phyloP scores from a whole-genome alignment of 2,888 invertebrate genomes.

The Hydropsyche betteni region DNA sequence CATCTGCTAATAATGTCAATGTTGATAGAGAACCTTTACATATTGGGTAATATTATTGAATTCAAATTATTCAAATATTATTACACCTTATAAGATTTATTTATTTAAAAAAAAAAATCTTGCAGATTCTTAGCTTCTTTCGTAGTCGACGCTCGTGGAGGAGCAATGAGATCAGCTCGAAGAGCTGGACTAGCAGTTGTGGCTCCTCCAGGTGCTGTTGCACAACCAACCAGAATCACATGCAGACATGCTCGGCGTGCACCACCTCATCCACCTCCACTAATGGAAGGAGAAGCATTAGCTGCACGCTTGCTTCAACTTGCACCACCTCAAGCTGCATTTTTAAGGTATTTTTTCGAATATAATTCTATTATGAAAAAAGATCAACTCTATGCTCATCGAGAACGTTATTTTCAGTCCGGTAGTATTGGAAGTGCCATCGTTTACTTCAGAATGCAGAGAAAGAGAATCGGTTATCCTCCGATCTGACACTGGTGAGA shows the following conservation, averaged over 20 bases:
- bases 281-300: constrained; percentile 98
- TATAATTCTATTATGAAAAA: constrained; percentile 47
- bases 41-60: constrained; percentile 58
- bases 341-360: constrained; percentile 79
- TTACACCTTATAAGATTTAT: not conserved
- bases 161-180: constrained; percentile 98
- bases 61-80: not conserved
- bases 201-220: constrained; percentile 94
- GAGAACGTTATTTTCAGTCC: constrained; percentile 69
- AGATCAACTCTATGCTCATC: constrained; percentile 10
- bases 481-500: constrained; percentile 97
- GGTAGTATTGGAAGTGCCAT: constrained; percentile 94
- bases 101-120: constrained; percentile 8
- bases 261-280: constrained; percentile 85
- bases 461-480: constrained; percentile 97
- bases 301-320: constrained; percentile 94
- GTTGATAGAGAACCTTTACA: constrained; percentile 65
- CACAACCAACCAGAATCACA: constrained; percentile 95
- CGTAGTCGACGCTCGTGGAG: constrained; percentile 98
- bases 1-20: constrained; percentile 64
- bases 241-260: constrained; percentile 69
- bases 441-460: constrained; percentile 94
- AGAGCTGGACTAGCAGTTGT: constrained; percentile 97
- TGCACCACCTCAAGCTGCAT: constrained; percentile 95
- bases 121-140: constrained; percentile 96